Conservation (phyloP, 2,797 vertebrate species). For the Lagorchestes hirsutus region DNA sequence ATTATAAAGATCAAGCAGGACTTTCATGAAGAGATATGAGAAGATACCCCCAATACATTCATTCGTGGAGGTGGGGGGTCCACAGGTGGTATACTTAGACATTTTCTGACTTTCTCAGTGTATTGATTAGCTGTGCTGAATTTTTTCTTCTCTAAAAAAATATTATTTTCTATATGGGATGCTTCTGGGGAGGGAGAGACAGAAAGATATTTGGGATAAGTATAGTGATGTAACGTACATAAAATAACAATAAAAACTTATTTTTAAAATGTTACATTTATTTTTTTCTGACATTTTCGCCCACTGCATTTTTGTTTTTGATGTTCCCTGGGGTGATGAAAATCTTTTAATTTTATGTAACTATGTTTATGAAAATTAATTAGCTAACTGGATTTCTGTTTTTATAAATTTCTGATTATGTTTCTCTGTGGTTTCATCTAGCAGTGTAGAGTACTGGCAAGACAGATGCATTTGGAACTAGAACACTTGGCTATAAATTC, state of each 20-base stretch:
- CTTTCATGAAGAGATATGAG: background rate
- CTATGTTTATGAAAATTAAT: background rate
- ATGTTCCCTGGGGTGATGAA: background rate
- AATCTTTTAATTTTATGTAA: background rate
- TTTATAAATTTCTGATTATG: background rate
- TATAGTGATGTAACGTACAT: background rate
- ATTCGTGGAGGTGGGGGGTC: background rate
- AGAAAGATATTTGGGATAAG: background rate
- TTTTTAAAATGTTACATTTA: background rate
- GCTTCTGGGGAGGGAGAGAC: background rate
- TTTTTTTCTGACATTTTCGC: background rate
- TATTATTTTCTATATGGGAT: background rate
- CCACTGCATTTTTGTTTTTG: background rate
- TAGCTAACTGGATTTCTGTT: background rate
- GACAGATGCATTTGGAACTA: background rate
- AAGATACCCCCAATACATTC: background rate
- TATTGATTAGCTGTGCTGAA: background rate
- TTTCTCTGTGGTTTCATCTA: background rate
- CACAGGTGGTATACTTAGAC: background rate
- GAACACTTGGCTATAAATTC: background rate
- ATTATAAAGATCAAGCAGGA: background rate
- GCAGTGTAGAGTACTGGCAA: background rate
- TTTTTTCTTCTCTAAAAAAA: background rate
- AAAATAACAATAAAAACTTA: background rate
- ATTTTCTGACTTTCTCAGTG: background rate